A percentile compares a stretch with the other conserved stretches of the same genome.
Conservation (phyloP, 2,113 vertebrate genomes). For the Cyanoderma ruficeps region DNA sequence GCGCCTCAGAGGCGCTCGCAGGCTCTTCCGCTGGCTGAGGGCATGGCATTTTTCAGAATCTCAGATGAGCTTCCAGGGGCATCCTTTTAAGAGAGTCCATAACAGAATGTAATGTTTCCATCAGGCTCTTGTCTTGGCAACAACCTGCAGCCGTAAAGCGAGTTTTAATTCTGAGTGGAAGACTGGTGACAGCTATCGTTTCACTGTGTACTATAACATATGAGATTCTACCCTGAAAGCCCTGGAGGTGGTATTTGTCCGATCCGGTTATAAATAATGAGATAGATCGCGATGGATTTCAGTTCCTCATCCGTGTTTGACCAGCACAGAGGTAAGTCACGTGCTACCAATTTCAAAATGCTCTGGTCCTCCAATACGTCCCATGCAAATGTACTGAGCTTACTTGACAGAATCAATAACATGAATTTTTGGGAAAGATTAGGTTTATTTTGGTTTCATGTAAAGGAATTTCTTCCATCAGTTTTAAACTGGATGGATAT, state of each 20-base stretch:
- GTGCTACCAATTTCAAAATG: constrained; percentile 13
- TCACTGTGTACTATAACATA: background rate
- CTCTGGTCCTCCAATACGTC: background rate
- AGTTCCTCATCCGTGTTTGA: constrained; percentile 84
- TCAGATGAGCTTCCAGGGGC: background rate
- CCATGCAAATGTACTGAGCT: background rate
- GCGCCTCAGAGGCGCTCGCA: background rate
- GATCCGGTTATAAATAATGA: constrained; percentile 47
- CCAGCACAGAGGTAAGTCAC: constrained; percentile 85
- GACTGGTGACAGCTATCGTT: background rate
- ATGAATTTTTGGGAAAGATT: background rate
- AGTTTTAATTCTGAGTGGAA: constrained; percentile 22
- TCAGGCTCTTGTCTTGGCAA: constrained; percentile 18
- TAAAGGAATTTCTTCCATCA: background rate
- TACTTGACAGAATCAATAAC: background rate
- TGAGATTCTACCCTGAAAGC: constrained; percentile 30
- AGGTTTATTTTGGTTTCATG: background rate
- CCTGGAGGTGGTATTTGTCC: constrained; percentile 32
- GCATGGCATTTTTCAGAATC: background rate
- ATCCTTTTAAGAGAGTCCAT: background rate
- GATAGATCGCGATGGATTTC: constrained; percentile 83
- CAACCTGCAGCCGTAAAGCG: constrained; percentile 41
- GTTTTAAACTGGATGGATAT: background rate
- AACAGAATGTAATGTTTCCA: background rate
- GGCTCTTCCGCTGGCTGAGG: background rate